A percentile compares a stretch with the other conserved stretches of the same genome.
These are phyloP conservation scores for Lagodon rhomboides DNA, from an alignment of 2,797 vertebrate species.

Conservation along the genomic window DNA sequence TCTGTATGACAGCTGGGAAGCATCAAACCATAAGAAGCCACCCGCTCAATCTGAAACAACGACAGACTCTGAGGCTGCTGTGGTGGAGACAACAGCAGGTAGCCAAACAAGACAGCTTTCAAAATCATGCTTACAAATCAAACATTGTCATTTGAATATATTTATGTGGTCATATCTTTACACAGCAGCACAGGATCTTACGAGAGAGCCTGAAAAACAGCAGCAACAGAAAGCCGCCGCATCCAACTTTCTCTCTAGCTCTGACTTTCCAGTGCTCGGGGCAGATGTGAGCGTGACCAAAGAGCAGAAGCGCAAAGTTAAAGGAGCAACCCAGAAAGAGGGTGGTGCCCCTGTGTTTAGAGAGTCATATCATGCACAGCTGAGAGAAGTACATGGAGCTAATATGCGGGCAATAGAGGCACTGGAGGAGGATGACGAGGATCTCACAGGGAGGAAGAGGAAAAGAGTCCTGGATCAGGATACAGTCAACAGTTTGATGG, in stretches of 20 bases:
- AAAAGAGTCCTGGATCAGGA: conserved; percentile 49
- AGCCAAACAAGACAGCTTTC: conserved; percentile 1
- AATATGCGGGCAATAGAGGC: conserved; percentile 78
- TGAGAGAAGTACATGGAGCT: conserved; percentile 79
- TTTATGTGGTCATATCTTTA: conserved; percentile 2
- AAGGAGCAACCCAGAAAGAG: conserved; percentile 25
- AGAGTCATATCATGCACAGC: conserved; percentile 76
- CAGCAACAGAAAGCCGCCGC: background rate
- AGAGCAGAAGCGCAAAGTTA: conserved; percentile 62
- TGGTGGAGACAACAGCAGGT: conserved; percentile 56
- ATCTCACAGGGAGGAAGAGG: conserved; percentile 15
- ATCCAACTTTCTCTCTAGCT: background rate
- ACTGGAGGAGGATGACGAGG: conserved; percentile 46
- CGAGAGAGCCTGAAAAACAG: conserved; percentile 12
- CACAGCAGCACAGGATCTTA: conserved; percentile 32
- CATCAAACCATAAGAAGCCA: background rate
- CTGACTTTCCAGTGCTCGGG: conserved; percentile 77
- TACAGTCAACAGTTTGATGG: conserved; percentile 72
- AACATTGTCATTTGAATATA: background rate
- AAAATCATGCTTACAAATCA: background rate
- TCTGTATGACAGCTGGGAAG: conserved; percentile 68
- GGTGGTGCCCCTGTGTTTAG: conserved; percentile 49
- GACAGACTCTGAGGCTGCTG: background rate
- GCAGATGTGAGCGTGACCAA: conserved; percentile 32
- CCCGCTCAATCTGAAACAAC: background rate